A percentile compares a stretch with the other conserved stretches of the same genome.
Conservation (phyloP, 2,888 invertebrate species). For the Campoplex capitator region DNA sequence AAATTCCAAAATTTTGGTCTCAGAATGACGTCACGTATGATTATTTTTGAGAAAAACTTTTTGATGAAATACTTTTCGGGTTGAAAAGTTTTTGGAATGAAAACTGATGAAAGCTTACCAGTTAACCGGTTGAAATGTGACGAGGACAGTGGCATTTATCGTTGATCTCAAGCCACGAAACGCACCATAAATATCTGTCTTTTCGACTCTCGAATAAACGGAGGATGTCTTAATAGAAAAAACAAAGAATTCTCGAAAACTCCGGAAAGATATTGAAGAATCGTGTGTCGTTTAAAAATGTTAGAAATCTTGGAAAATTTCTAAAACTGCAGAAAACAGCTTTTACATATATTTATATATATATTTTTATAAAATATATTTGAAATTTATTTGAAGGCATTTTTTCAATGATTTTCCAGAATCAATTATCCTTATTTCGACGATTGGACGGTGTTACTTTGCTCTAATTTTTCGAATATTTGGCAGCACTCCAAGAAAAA, state of each 20-base stretch:
- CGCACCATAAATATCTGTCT: background rate
- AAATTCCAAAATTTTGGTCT: too few species aligned
- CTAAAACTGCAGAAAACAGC: background rate
- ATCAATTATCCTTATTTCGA: background rate
- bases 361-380: background rate
- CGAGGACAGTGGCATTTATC: background rate
- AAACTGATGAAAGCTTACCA: too few species aligned
- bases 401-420: conserved; percentile 26
- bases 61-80: too few species aligned
- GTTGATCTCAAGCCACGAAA: background rate
- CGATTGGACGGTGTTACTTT: conserved; percentile 13
- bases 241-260: background rate
- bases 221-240: background rate
- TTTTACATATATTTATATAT: background rate
- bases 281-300: background rate
- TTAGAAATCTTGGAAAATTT: background rate
- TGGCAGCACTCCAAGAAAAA: background rate
- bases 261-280: background rate
- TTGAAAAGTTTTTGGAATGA: too few species aligned
- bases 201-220: background rate
- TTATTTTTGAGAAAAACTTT: too few species aligned
- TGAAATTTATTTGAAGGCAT: background rate
- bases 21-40: too few species aligned
- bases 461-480: background rate
- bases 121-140: background rate